phyloP scores from a whole-genome alignment of 2,797 vertebrate genomes.

The Anguilla megastoma region DNA sequence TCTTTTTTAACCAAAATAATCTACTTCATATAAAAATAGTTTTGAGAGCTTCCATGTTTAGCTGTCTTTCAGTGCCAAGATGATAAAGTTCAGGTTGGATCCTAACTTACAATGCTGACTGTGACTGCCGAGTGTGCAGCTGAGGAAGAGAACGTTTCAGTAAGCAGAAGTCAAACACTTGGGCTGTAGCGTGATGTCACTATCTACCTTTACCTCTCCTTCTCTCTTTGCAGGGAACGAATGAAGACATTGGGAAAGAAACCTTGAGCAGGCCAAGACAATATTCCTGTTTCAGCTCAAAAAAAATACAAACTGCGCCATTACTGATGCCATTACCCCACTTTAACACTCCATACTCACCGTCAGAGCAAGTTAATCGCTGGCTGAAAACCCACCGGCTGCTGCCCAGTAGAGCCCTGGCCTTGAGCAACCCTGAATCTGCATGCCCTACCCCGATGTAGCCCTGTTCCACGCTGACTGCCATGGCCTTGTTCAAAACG shows the following conservation, averaged over 20 bases:
- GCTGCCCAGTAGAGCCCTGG: background rate
- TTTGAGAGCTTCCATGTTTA: too few species aligned
- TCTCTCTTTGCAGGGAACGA: background rate
- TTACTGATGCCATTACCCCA: background rate
- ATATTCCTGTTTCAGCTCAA: background rate
- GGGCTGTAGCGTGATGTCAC: background rate
- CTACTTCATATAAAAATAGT: too few species aligned
- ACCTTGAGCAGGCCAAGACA: background rate
- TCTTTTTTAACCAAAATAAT: too few species aligned
- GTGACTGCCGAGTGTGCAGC: too few species aligned
- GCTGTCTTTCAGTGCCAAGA: too few species aligned
- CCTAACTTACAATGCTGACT: too few species aligned
- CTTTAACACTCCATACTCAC: background rate
- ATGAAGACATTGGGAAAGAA: background rate
- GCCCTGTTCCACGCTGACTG: too few species aligned
- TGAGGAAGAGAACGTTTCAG: background rate
- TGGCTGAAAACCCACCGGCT: background rate
- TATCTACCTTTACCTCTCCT: background rate
- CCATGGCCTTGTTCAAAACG: too few species aligned
- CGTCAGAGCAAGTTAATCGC: background rate
- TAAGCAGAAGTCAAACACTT: background rate
- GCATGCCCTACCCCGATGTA: too few species aligned
- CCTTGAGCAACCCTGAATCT: background rate
- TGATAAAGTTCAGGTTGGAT: too few species aligned
- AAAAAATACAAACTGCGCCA: background rate